A percentile compares a stretch with the other conserved stretches of the same genome.
Evolutionary conservation across 92 coral and sea anemone genomes (phyloP).

Genomic region (Zoanthus sociatus): DNA sequence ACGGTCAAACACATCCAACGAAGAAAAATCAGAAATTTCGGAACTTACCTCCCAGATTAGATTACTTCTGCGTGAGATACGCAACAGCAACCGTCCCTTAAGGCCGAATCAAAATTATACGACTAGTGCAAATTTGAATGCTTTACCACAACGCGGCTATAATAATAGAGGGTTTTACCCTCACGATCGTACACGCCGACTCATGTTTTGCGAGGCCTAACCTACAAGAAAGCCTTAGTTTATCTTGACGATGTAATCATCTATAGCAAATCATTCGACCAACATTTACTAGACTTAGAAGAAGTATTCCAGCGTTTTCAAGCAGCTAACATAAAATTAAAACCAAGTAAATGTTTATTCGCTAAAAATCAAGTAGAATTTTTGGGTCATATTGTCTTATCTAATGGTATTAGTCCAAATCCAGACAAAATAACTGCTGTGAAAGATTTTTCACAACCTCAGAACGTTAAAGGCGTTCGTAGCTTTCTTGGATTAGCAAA

Average conservation of each 20-base stretch:
- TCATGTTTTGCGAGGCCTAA: constrained; percentile 58
- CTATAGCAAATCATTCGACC: constrained; percentile 39
- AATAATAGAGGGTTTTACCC: constrained; percentile 9
- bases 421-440: constrained; percentile 60
- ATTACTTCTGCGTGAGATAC: constrained; percentile 1
- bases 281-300: constrained; percentile 56
- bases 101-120: constrained; percentile 9
- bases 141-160: neutral
- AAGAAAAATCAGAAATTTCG: neutral
- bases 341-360: constrained; percentile 67
- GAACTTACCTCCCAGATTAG: constrained; percentile 17
- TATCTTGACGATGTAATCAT: constrained; percentile 69
- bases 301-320: constrained; percentile 59
- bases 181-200: constrained; percentile 40
- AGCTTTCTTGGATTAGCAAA: constrained; percentile 67
- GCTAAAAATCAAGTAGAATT: constrained; percentile 47
- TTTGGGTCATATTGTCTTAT: constrained; percentile 73
- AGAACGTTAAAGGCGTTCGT: constrained; percentile 53
- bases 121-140: neutral
- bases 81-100: constrained; percentile 4
- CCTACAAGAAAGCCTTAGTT: constrained; percentile 46
- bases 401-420: constrained; percentile 54
- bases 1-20: neutral
- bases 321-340: constrained; percentile 64
- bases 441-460: constrained; percentile 62